Conservation (phyloP, 2,797 vertebrate genomes). For the Prionace glauca region DNA sequence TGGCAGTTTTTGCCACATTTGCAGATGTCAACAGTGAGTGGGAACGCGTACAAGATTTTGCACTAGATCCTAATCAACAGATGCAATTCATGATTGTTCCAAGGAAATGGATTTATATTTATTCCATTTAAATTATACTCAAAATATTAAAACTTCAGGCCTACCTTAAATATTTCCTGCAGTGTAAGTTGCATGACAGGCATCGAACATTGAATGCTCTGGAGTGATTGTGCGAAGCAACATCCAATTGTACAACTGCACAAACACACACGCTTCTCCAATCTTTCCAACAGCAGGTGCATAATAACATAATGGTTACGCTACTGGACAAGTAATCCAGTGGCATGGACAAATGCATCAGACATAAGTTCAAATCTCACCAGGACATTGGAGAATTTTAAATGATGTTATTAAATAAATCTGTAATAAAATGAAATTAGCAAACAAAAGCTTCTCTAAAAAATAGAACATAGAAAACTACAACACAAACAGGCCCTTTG, state of each 20-base stretch:
- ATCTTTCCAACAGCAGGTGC: neutral
- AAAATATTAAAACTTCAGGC: neutral
- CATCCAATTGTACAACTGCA: neutral
- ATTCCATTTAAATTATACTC: neutral
- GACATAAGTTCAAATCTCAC: no score
- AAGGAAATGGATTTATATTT: neutral
- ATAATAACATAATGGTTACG: no score
- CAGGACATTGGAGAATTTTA: no score
- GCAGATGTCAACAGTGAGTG: no score
- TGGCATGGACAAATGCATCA: no score
- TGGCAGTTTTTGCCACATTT: neutral
- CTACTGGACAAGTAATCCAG: no score
- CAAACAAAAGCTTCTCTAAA: no score
- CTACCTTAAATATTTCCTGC: neutral
- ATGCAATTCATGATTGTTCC: neutral
- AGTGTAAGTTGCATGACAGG: neutral
- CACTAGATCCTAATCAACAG: neutral
- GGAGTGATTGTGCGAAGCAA: neutral
- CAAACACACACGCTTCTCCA: neutral
- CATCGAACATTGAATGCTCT: neutral
- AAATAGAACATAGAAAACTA: no score
- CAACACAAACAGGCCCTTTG: no score
- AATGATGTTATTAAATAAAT: no score
- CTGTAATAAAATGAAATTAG: no score
- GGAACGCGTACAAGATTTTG: neutral